A percentile compares a stretch with the other conserved stretches of the same genome.
phyloP scores from a whole-genome alignment of 2,113 vertebrate species.

The Myiagra hebetior region DNA sequence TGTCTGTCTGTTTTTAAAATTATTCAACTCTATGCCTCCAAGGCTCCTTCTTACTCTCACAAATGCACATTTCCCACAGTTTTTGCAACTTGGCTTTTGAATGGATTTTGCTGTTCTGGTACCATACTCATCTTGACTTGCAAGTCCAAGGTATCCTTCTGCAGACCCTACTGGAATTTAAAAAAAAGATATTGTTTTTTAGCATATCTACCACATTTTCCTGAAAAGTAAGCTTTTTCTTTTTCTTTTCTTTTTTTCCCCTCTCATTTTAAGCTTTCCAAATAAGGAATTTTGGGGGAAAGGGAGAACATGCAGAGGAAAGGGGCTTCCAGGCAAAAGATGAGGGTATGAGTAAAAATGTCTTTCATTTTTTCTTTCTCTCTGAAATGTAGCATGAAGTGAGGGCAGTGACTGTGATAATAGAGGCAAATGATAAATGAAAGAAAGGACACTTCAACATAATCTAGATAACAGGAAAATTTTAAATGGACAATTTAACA shows the following conservation, averaged over 20 bases:
- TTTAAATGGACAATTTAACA: conserved; percentile 38
- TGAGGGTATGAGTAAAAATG: background rate
- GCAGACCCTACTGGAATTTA: background rate
- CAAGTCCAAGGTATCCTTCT: background rate
- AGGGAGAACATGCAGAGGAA: background rate
- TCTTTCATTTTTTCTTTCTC: background rate
- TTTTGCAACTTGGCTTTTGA: background rate
- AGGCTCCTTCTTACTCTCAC: background rate
- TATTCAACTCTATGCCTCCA: background rate
- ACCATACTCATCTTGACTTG: background rate
- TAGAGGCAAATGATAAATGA: conserved; percentile 32
- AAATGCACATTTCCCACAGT: background rate
- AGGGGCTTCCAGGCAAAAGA: background rate
- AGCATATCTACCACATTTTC: background rate
- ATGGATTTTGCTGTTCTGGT: background rate
- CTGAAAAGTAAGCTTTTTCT: background rate
- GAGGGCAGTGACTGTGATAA: background rate
- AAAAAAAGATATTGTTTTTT: background rate
- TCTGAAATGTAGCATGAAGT: background rate
- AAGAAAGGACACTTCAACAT: conserved; percentile 14
- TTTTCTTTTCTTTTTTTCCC: too few relatives aligned
- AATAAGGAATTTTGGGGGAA: background rate
- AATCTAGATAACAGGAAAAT: conserved; percentile 44
- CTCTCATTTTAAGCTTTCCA: background rate
- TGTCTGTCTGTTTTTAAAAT: background rate